Conservation (phyloP, 2,797 vertebrate genomes). For the Eidolon dupreanum region DNA sequence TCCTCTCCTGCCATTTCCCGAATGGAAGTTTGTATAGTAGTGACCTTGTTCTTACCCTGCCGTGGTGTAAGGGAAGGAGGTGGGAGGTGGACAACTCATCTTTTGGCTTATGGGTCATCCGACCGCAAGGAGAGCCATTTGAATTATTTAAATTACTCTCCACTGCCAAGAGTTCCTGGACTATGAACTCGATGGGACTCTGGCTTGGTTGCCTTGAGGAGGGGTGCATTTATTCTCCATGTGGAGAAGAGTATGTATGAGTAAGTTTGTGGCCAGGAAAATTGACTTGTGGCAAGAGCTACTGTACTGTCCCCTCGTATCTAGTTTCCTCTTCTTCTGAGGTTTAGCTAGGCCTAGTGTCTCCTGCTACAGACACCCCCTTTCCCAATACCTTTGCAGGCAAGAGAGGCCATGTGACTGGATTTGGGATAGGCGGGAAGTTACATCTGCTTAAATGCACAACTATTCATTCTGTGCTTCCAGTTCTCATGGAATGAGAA, state of each 20-base stretch:
- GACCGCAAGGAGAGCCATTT: not conserved
- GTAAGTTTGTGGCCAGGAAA: not conserved
- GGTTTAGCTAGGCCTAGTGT: not conserved
- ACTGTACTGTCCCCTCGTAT: not conserved
- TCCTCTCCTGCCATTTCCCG: not conserved
- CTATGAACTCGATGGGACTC: not conserved
- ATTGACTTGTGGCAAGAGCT: not conserved
- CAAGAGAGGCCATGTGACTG: not conserved
- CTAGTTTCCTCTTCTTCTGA: not conserved
- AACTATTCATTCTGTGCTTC: not conserved
- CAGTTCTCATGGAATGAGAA: not conserved
- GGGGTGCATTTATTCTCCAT: not conserved
- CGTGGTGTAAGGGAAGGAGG: fast-evolving
- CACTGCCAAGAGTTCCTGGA: not conserved
- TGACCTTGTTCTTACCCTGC: not conserved
- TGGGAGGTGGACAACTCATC: not conserved
- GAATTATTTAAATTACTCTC: not conserved
- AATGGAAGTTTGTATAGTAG: not conserved
- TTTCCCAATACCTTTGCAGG: not conserved
- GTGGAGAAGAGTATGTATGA: not conserved
- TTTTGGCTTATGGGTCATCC: not conserved
- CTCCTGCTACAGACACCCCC: not conserved
- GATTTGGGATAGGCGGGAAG: not conserved
- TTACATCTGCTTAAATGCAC: not conserved
- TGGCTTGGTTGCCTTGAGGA: not conserved